Evolutionary conservation across 2,888 invertebrate genomes (phyloP).

Genomic region (Ornithoptera priamus): DNA sequence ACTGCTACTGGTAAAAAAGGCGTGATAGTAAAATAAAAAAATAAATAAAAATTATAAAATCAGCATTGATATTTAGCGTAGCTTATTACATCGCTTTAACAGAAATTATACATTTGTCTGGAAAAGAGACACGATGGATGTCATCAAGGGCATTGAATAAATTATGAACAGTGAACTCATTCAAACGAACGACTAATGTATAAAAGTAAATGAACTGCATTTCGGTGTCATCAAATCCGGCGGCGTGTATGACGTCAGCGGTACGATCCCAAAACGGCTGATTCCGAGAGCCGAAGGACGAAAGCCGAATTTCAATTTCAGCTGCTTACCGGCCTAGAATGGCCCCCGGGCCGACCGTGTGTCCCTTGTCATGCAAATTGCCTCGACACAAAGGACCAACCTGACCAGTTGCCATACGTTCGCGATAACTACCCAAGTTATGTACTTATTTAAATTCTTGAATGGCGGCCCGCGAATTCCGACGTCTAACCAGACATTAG

Average conservation of each 20-base stretch:
- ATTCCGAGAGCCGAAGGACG: conserved; percentile 23
- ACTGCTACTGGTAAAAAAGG: too few species aligned
- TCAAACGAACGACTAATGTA: background rate
- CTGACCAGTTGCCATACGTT: conserved; percentile 21
- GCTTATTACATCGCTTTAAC: background rate
- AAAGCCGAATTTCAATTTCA: conserved; percentile 27
- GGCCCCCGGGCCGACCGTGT: conserved; percentile 11
- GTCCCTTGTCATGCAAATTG: conserved; percentile 36
- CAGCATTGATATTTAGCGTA: background rate
- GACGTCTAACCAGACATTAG: conserved; percentile 9
- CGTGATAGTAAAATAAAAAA: too few species aligned
- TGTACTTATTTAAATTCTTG: conserved; percentile 20
- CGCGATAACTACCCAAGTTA: conserved; percentile 15
- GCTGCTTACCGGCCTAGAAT: conserved; percentile 11
- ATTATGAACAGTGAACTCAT: conserved; percentile 4
- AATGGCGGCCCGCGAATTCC: conserved; percentile 15
- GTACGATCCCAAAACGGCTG: conserved; percentile 11
- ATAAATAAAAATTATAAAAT: too few species aligned
- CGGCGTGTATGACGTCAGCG: conserved; percentile 13
- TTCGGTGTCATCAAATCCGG: conserved; percentile 20
- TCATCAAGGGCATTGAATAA: background rate
- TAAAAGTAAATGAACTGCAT: conserved; percentile 18
- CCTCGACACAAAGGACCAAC: conserved; percentile 24
- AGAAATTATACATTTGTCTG: background rate
- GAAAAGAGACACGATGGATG: background rate